Evolutionary conservation across 2,113 vertebrate species (phyloP).

Genomic region (Perca flavescens): DNA sequence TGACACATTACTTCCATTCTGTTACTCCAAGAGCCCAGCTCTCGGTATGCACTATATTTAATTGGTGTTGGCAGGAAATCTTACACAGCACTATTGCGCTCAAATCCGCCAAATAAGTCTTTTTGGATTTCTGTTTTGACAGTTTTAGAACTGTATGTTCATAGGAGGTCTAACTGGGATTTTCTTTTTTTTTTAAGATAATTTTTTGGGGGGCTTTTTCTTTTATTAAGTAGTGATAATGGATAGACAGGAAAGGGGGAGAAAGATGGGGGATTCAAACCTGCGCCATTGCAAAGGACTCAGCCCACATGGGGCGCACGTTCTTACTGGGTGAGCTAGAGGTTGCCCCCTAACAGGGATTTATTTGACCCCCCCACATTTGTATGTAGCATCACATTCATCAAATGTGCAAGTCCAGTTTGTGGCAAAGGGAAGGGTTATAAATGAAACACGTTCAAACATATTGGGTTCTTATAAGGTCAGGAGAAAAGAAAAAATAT

Average conservation of each 20-base stretch:
- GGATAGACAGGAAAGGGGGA: too few relatives aligned
- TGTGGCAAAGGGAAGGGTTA: background rate
- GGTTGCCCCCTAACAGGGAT: background rate
- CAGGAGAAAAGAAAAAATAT: background rate
- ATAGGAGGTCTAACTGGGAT: background rate
- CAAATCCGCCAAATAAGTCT: background rate
- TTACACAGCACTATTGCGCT: background rate
- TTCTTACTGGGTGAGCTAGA: too few relatives aligned
- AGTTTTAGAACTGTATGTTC: background rate
- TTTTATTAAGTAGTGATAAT: too few relatives aligned
- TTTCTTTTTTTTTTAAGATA: too few relatives aligned
- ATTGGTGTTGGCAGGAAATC: background rate
- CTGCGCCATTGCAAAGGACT: too few relatives aligned
- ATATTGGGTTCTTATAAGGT: background rate
- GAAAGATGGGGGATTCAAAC: too few relatives aligned
- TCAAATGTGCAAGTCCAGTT: background rate
- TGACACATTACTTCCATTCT: too few relatives aligned
- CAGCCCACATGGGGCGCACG: too few relatives aligned
- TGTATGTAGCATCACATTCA: background rate
- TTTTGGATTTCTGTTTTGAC: background rate
- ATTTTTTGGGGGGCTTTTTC: too few relatives aligned
- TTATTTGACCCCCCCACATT: background rate
- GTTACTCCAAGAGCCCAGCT: too few relatives aligned
- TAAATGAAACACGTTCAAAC: background rate
- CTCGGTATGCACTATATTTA: background rate